A percentile compares a stretch with the other conserved stretches of the same genome.
phyloP scores from a whole-genome alignment of 2,888 invertebrate species.

The Lamellibrachia columna region DNA sequence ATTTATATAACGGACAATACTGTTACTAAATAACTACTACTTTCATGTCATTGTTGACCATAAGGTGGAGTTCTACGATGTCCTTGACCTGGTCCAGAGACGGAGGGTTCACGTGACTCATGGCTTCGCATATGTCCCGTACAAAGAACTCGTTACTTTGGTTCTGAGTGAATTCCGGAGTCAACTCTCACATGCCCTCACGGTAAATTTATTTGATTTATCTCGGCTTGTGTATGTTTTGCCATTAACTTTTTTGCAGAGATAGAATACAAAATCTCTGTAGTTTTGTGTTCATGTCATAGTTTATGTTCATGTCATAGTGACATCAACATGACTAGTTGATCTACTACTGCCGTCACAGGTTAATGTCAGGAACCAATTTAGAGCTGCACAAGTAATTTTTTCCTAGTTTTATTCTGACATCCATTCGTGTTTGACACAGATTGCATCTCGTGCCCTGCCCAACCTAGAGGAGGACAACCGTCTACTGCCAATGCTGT shows the following conservation, averaged over 20 bases:
- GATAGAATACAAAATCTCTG: too few species aligned
- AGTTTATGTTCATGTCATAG: neutral
- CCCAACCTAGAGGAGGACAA: conserved; percentile 85
- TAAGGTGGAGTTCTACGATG: conserved; percentile 87
- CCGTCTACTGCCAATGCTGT: conserved; percentile 77
- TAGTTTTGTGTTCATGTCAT: too few species aligned
- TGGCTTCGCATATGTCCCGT: conserved; percentile 89
- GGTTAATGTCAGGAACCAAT: too few species aligned
- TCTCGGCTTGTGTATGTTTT: neutral
- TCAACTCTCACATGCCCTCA: conserved; percentile 76
- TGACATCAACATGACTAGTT: too few species aligned
- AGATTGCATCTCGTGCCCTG: conserved; percentile 76
- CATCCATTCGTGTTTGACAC: conserved; percentile 24
- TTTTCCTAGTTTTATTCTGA: too few species aligned
- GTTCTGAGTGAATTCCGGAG: conserved; percentile 80
- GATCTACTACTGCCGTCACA: too few species aligned
- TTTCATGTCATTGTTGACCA: conserved; percentile 67
- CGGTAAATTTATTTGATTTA: conserved; percentile 61
- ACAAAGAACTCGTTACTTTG: conserved; percentile 84
- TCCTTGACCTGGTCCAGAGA: conserved; percentile 81
- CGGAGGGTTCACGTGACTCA: conserved; percentile 81
- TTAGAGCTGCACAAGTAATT: neutral
- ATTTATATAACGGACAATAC: too few species aligned
- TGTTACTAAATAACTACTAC: neutral
- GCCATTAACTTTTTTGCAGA: neutral